Evolutionary conservation across 2,888 invertebrate species (phyloP).

Genomic region (Corythucha ciliata): DNA sequence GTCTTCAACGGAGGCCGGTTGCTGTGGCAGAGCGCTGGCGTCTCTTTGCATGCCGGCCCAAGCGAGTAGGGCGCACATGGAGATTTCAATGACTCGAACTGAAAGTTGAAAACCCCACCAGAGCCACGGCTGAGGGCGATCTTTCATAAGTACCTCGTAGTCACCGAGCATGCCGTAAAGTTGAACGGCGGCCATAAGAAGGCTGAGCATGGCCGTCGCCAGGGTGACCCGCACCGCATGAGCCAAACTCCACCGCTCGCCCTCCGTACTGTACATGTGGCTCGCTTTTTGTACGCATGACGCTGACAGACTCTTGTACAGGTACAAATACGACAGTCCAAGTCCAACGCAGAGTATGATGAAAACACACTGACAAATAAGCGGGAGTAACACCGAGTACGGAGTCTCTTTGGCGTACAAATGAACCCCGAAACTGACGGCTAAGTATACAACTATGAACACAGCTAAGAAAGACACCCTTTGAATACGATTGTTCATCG

Average conservation of each 20-base stretch:
- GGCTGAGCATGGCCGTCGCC: constrained; percentile 73
- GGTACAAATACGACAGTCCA: constrained; percentile 74
- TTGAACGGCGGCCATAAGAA: constrained; percentile 72
- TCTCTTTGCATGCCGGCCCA: constrained; percentile 65
- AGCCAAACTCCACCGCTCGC: constrained; percentile 50
- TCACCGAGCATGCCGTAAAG: constrained; percentile 49
- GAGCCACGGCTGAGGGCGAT: constrained; percentile 57
- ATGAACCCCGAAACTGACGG: constrained; percentile 72
- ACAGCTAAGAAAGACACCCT: constrained; percentile 68
- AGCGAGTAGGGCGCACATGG: constrained; percentile 74
- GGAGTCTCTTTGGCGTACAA: constrained; percentile 42
- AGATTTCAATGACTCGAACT: constrained; percentile 72
- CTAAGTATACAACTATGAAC: constrained; percentile 67
- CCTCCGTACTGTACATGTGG: constrained; percentile 41
- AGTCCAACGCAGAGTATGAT: constrained; percentile 74
- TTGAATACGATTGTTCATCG: constrained; percentile 48
- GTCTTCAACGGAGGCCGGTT: constrained; percentile 35
- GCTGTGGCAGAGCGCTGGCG: constrained; percentile 41
- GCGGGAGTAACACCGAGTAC: constrained; percentile 45
- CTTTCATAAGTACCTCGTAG: constrained; percentile 41
- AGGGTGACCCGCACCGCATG: constrained; percentile 84
- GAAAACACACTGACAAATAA: constrained; percentile 76
- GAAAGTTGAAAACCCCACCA: constrained; percentile 88
- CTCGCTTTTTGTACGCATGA: constrained; percentile 37
- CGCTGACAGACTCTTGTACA: constrained; percentile 65